Percentiles rank a stretch among this genome's conserved stretches.
Evolutionary conservation across 2,113 vertebrate genomes (phyloP).

Genomic region (Dicaeum eximium): DNA sequence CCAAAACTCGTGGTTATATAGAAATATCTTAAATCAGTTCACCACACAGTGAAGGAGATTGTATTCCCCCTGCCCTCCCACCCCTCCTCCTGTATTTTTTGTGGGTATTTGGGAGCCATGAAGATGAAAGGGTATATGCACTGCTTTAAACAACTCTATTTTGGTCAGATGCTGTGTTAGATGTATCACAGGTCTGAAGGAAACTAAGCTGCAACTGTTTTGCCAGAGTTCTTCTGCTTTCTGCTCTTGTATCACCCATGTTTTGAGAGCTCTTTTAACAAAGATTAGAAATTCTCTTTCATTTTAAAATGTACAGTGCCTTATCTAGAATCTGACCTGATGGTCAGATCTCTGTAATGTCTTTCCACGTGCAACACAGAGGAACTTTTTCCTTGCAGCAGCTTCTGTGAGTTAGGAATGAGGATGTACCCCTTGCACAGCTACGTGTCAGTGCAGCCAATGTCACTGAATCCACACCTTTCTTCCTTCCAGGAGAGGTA

Average conservation of each 20-base stretch:
- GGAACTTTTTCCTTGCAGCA: background rate
- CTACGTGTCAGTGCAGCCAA: background rate
- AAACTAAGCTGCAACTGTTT: background rate
- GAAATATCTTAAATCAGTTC: background rate
- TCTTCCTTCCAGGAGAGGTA: background rate
- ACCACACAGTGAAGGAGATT: background rate
- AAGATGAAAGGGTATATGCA: background rate
- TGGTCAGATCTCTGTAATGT: background rate
- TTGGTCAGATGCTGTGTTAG: background rate
- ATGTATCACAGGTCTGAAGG: background rate
- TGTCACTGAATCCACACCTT: background rate
- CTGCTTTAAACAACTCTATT: background rate
- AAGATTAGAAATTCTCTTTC: background rate
- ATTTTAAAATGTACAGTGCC: background rate
- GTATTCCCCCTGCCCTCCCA: background rate
- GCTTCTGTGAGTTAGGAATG: background rate
- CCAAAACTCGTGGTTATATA: background rate
- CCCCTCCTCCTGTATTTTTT: fast-evolving
- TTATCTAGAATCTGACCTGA: background rate
- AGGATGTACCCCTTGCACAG: background rate
- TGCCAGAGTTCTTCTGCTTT: background rate
- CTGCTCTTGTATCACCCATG: background rate
- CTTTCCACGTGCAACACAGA: fast-evolving
- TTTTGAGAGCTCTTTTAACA: background rate
- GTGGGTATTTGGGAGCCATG: background rate